Evolutionary conservation across 2,888 invertebrate species (phyloP), one percentile per base, ranked within the genome.

Genomic region (Mycalesis mineus): DNA sequence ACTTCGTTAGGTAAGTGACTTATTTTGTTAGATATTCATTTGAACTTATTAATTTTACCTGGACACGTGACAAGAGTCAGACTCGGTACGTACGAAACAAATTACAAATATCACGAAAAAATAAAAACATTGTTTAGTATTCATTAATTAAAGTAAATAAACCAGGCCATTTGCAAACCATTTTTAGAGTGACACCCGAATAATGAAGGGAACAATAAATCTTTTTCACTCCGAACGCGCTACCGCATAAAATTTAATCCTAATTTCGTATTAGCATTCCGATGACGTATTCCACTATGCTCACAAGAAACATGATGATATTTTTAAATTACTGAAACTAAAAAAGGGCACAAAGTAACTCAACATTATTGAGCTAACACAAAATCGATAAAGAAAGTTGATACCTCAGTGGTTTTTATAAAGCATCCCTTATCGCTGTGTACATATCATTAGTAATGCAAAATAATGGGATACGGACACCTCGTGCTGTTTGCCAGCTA

Each of bases 381-480:
- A 65, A 65, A 75, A 82, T 80, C 73, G 75, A 73, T 69, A 53
- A 63, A 64, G 68, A 65, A 65, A 70, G 72, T 73, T 71, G 79
- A 80, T 82, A 85, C 83, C 84, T 80, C 70, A 68, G 73, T 72
- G 75, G 69, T 78, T 82, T 85, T 85, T 83, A 78, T 73, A 74
- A 80, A 80, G 73, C 76, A 74, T 78, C 82, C 81, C 84, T 87
- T 86, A 88, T 86, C 87, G 78, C 68, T 77, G 78, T 82, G 79
- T 84, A 84, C 86, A 88, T 89, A 88, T 88, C 88, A 89, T 89
- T 89, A 88, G 89, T 89, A 89, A 88, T 86, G 88, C 88, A 85
- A 89, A 89, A 89, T 89, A 89, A 89, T 89, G 88, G 86, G 88
- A 86, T 84, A 84, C 87, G 74, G 85, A 89, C 87, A 89, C 89